Evolutionary conservation across 2,888 invertebrate genomes (phyloP).

Genomic region (Nebria brevicollis): DNA sequence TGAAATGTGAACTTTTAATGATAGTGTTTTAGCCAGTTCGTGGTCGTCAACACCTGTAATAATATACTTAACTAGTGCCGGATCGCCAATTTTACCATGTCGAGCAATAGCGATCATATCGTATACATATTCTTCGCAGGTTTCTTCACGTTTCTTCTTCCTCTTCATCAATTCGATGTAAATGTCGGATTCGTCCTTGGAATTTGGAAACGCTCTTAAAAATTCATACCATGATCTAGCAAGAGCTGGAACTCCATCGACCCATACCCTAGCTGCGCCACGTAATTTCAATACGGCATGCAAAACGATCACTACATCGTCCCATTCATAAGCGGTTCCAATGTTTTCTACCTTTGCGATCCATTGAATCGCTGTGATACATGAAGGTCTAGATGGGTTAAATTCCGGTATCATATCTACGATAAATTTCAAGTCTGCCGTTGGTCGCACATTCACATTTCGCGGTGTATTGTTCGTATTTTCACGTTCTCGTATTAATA

Average conservation of each 20-base stretch:
- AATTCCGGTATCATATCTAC: background rate
- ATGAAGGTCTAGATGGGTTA: background rate
- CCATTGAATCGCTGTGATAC: too few species aligned
- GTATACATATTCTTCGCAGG: background rate
- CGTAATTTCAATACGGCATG: conserved; percentile 33
- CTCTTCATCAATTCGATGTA: too few species aligned
- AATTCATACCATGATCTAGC: background rate
- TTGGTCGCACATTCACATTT: too few species aligned
- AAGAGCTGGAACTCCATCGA: conserved; percentile 4
- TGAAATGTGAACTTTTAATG: background rate
- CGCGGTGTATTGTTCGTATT: too few species aligned
- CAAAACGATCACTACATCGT: too few species aligned
- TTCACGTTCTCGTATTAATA: too few species aligned
- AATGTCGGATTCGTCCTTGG: background rate
- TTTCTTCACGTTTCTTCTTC: too few species aligned
- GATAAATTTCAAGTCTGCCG: too few species aligned
- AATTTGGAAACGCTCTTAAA: background rate
- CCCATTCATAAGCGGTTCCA: too few species aligned
- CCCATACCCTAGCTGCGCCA: too few species aligned
- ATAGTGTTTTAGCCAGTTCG: conserved; percentile 2
- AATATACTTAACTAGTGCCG: background rate
- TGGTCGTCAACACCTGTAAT: background rate
- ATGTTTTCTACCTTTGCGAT: too few species aligned
- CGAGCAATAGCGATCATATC: background rate
- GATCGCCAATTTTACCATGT: background rate